Percentiles rank a stretch among this genome's conserved stretches.
Evolutionary conservation across 2,797 vertebrate genomes (phyloP).

Genomic region (Oceanodroma leucorhoa): DNA sequence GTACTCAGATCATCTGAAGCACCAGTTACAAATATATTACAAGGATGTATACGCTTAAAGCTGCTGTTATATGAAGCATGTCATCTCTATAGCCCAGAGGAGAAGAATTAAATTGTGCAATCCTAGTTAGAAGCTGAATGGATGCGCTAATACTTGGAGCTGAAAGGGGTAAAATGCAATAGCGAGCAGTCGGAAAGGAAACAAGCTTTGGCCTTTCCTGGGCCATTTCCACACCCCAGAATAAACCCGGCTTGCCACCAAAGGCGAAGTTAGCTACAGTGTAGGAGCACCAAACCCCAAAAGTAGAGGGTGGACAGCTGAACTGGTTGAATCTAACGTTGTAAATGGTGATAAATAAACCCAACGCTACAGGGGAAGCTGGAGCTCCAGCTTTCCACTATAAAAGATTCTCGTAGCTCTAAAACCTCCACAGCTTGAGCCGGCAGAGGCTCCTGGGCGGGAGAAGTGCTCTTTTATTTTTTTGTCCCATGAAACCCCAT

Average conservation of each 20-base stretch:
- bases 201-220: neutral
- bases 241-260: neutral
- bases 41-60: neutral
- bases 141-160: conserved; percentile 6
- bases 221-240: neutral
- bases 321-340: neutral
- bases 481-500: conserved; percentile 13
- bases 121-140: conserved; percentile 58
- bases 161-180: conserved; percentile 2
- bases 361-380: neutral
- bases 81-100: conserved; percentile 48
- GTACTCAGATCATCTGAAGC: conserved; percentile 24
- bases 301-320: neutral
- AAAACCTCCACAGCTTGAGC: neutral
- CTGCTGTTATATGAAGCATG: conserved; percentile 51
- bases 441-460: neutral
- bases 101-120: conserved; percentile 49
- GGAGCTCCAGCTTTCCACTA: neutral
- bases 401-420: neutral
- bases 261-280: neutral
- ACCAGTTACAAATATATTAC: conserved; percentile 20
- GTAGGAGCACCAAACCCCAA: neutral
- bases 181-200: neutral
- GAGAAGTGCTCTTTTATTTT: neutral
- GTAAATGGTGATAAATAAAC: neutral